Conservation (phyloP, 35 echinoderm and acorn worm species). For the Anneissia japonica region DNA sequence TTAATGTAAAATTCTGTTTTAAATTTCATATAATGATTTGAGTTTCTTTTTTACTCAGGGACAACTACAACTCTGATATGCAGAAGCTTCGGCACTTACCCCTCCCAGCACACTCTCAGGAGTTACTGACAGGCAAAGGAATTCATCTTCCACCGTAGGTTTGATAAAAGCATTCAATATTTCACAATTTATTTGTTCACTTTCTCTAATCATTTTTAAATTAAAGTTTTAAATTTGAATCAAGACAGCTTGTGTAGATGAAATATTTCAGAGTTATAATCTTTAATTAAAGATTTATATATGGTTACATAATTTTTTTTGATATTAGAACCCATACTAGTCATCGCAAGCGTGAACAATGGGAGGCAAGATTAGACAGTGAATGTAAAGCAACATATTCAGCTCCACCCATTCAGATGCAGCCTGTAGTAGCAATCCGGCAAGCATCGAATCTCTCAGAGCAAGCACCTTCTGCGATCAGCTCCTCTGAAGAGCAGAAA, state of each 20-base stretch:
- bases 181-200: no score
- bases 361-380: not conserved
- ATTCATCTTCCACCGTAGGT: constrained; percentile 61
- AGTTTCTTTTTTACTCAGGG: constrained; percentile 14
- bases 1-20: not conserved
- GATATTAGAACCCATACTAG: not conserved
- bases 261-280: no score
- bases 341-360: not conserved
- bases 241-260: no score
- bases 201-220: no score
- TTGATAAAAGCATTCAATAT: not conserved
- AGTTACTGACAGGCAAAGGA: constrained; percentile 44
- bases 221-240: no score
- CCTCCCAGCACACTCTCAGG: constrained; percentile 47
- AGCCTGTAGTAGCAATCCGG: no score
- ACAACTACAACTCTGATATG: constrained; percentile 37
- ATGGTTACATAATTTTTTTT: not conserved
- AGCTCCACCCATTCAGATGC: not conserved
- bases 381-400: not conserved
- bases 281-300: no score
- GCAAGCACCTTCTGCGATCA: not conserved
- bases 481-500: not conserved
- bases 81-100: constrained; percentile 33
- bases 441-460: not conserved
- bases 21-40: not conserved